A percentile compares a stretch with the other conserved stretches of the same genome.
Conservation (phyloP, 2,113 vertebrate genomes). For the Notothenia rossii region DNA sequence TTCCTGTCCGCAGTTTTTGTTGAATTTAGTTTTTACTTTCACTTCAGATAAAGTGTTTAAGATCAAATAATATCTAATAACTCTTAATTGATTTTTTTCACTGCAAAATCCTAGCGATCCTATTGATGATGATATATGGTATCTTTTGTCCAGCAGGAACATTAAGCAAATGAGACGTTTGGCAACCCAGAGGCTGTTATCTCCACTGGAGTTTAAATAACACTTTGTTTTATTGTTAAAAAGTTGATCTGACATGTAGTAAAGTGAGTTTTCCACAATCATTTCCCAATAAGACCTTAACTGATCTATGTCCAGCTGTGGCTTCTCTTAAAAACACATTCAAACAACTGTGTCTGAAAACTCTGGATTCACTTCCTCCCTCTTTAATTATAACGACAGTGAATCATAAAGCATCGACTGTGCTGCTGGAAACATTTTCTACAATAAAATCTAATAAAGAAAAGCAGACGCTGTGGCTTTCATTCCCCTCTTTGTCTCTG, state of each 20-base stretch:
- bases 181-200: neutral
- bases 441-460: neutral
- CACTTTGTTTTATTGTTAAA: too few relatives aligned
- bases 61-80: too few relatives aligned
- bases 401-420: conserved; percentile 20
- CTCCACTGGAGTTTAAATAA: neutral
- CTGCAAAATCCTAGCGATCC: too few relatives aligned
- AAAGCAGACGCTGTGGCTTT: conserved; percentile 8
- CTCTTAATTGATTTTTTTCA: too few relatives aligned
- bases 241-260: neutral
- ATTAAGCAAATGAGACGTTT: too few relatives aligned
- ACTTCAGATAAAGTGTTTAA: too few relatives aligned
- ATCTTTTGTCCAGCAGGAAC: too few relatives aligned
- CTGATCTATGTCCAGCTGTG: neutral
- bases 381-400: conserved; percentile 10
- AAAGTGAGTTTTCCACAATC: neutral
- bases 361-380: neutral
- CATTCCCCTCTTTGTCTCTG: conserved; percentile 21
- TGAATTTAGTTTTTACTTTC: too few relatives aligned
- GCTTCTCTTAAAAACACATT: too few relatives aligned
- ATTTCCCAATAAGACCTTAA: neutral
- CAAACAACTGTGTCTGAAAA: too few relatives aligned
- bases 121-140: too few relatives aligned
- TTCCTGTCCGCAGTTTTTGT: too few relatives aligned
- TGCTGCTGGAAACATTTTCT: conserved; percentile 15